These are phyloP conservation scores for Odontamblyopus rebecca DNA, from an alignment of 2,797 vertebrate species.

Conservation along the genomic window DNA sequence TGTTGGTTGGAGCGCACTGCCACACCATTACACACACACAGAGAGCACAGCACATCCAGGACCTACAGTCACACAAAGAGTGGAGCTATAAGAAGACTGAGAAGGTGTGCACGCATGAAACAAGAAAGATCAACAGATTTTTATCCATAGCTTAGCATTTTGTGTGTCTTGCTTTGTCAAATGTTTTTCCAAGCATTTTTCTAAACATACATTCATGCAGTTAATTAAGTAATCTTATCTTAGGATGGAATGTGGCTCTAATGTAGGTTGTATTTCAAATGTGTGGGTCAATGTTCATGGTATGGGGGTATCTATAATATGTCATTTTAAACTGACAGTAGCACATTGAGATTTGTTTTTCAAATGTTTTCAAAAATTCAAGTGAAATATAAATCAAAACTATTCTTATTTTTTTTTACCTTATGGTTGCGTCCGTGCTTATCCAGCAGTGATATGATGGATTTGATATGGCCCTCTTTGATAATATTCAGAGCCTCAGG, in stretches of 20 bases:
- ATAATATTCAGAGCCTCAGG: slow-evolving; percentile 96
- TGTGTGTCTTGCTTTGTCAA: too few relatives aligned
- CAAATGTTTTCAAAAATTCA: too few relatives aligned
- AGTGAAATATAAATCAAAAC: too few relatives aligned
- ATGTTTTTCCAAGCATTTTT: too few relatives aligned
- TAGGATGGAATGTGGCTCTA: neutral
- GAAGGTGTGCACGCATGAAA: neutral
- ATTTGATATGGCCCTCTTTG: slow-evolving; percentile 96
- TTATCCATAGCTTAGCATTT: too few relatives aligned
- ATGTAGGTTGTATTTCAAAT: neutral
- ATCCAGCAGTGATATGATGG: slow-evolving; percentile 93
- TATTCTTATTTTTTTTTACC: slow-evolving; percentile 60
- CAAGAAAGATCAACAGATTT: neutral
- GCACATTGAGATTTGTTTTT: too few relatives aligned
- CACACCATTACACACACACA: slow-evolving; percentile 94
- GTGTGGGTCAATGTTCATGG: neutral
- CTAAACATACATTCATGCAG: too few relatives aligned
- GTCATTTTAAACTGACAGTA: too few relatives aligned
- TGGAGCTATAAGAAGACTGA: neutral
- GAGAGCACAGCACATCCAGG: slow-evolving; percentile 91
- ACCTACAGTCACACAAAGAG: slow-evolving; percentile 74
- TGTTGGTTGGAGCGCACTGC: slow-evolving; percentile 95
- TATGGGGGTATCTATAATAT: neutral
- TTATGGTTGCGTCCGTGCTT: slow-evolving; percentile 97
- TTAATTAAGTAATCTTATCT: neutral